A percentile compares a stretch with the other conserved stretches of the same genome.
phyloP scores from a whole-genome alignment of 2,113 vertebrate species.

The Gobiocypris rarus region DNA sequence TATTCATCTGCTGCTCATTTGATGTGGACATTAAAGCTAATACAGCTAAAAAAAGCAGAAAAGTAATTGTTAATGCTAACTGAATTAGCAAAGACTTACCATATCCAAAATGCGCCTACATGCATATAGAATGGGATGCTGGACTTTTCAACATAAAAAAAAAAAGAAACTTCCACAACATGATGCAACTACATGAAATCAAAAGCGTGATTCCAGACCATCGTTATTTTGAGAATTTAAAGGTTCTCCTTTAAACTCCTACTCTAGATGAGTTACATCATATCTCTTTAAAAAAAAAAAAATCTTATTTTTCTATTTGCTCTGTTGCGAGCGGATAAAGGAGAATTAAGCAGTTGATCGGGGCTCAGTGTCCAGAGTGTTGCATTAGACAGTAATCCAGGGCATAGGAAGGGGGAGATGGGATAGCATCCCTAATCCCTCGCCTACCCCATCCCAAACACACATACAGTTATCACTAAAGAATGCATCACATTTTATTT shows the following conservation, averaged over 20 bases:
- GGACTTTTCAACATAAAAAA: neutral
- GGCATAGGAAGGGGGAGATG: constrained; percentile 66
- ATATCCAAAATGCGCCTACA: neutral
- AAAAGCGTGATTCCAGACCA: neutral
- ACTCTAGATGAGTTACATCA: constrained; percentile 61
- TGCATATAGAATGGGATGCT: neutral
- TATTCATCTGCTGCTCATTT: neutral
- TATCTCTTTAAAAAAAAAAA: constrained; percentile 22
- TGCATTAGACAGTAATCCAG: constrained; percentile 79
- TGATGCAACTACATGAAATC: constrained; percentile 27
- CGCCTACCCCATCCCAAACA: constrained; percentile 35
- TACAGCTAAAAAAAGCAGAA: constrained; percentile 1
- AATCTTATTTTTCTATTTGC: constrained; percentile 58
- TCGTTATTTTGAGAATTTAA: constrained; percentile 2
- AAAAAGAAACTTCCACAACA: constrained; percentile 4
- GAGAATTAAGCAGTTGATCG: constrained; percentile 75
- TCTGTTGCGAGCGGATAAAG: constrained; percentile 65
- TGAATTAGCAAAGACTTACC: neutral
- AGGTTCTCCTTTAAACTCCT: neutral
- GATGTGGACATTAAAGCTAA: neutral
- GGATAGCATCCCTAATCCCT: constrained; percentile 71
- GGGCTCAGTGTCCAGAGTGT: constrained; percentile 74
- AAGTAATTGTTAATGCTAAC: neutral
- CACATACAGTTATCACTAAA: constrained; percentile 6
- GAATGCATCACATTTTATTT: neutral